Conservation (phyloP, 2,113 vertebrate species). For the Formicarius rufipectus region DNA sequence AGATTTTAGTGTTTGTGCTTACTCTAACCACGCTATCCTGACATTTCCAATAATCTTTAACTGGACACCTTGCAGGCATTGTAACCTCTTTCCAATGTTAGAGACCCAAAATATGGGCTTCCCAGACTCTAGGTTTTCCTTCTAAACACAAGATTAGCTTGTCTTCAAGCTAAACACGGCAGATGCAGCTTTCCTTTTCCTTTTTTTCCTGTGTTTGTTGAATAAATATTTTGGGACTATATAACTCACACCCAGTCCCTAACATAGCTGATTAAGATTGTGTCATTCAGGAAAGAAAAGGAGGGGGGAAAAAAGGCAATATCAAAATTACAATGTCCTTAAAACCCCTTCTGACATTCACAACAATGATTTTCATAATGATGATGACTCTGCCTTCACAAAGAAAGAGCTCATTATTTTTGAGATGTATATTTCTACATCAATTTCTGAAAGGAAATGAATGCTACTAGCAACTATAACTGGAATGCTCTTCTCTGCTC, state of each 20-base stretch:
- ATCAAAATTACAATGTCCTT: background rate
- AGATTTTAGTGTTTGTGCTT: background rate
- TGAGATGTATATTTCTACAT: constrained; percentile 22
- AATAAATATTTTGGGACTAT: background rate
- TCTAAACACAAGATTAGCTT: background rate
- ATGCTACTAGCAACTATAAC: background rate
- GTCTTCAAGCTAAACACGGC: background rate
- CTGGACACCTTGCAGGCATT: background rate
- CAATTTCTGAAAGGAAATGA: constrained; percentile 45
- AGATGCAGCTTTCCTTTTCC: background rate
- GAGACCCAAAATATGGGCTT: background rate
- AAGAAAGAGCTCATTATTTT: constrained; percentile 34
- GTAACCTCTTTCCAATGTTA: background rate
- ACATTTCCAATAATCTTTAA: background rate
- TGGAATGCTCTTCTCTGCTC: background rate
- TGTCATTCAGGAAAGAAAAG: background rate
- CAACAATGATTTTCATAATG: constrained; percentile 3
- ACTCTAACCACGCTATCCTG: background rate
- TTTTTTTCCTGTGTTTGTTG: background rate
- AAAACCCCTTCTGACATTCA: background rate
- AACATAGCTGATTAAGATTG: background rate
- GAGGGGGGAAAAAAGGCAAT: background rate
- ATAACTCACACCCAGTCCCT: background rate
- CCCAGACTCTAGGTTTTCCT: background rate
- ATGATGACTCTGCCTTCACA: background rate